Evolutionary conservation across 1,140 invertebrate species (phyloP), one percentile per base, ranked within the genome.

Genomic region (Papilio polytes): DNA sequence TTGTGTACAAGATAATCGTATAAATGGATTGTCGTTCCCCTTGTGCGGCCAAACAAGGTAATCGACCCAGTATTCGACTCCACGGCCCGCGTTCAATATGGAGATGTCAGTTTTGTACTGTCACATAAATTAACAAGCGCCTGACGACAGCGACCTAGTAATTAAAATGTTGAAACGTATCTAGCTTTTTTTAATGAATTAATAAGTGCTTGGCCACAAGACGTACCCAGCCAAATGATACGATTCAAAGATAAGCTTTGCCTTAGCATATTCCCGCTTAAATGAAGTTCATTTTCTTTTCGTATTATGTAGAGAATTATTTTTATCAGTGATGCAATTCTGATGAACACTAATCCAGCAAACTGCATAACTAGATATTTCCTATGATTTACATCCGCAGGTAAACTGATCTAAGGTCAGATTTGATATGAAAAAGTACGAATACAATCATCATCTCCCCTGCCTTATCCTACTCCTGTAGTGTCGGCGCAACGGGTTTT

Each of bases 21-120:
- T 46, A 74, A 74, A 46, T 51, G 74, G 74, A 76, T 76, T 76
- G 74, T 76, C 70, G 66, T 36, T 79, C 46, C 82, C 80, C 79
- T 80, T 80, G 81, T 31, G 8, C 63, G 80, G 70, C 76, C 79
- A 78, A 82, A 80, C 53, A 82, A 77, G 81, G 81, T 26, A 36
- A 9, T 22, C 74, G 74, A 51, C 81, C 74, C 48, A 82, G 79
- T 66, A 82, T 81, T 36, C 13, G 15, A 51, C 10, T 36, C 74
- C 48, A 74, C 41, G 6, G 74, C 74, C 74, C 9, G 41, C 44
- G 74, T 76, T 76, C 20, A 22, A 76, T 48, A 76, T 76, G 74
- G 74, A 76, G 44, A 76, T 76, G 74, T 31, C 12, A 76, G 46
- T 76, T 76, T 48, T 76, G 74, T 46, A 46, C 74, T 76, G 74